Evolutionary conservation across 1,140 invertebrate species (phyloP).

Genomic region (Sinonovacula constricta): DNA sequence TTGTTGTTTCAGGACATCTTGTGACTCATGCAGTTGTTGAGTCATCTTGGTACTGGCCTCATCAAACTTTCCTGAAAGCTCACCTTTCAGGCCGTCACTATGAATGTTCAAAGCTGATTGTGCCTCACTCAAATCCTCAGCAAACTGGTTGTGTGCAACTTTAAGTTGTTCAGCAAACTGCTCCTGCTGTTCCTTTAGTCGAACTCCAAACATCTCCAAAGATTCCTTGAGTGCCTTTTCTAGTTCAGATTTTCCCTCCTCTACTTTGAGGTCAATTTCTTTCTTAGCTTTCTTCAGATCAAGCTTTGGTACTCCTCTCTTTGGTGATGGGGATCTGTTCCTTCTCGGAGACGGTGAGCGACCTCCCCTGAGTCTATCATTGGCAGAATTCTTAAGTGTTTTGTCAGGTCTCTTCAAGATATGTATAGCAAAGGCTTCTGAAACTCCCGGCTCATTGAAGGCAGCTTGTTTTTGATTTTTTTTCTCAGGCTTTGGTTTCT

Average conservation of each 20-base stretch:
- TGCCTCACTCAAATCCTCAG: constrained; percentile 33
- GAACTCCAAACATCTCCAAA: constrained; percentile 33
- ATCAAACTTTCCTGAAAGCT: constrained; percentile 20
- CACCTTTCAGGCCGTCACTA: constrained; percentile 38
- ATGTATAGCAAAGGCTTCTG: constrained; percentile 25
- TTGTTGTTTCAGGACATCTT: constrained; percentile 15
- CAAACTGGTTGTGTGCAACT: constrained; percentile 42
- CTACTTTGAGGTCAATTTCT: constrained; percentile 39
- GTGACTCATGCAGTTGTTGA: constrained; percentile 33
- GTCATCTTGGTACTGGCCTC: constrained; percentile 21
- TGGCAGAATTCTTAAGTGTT: constrained; percentile 14
- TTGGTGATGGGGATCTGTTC: constrained; percentile 28
- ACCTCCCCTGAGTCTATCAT: not conserved
- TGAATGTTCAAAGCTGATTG: constrained; percentile 20
- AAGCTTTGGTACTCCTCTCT: constrained; percentile 12
- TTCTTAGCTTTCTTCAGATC: constrained; percentile 35
- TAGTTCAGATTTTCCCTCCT: constrained; percentile 37
- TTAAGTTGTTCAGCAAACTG: constrained; percentile 39
- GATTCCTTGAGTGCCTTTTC: constrained; percentile 35
- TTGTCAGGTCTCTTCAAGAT: constrained; percentile 17
- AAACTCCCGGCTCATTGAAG: constrained; percentile 19
- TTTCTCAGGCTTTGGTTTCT: constrained; percentile 38
- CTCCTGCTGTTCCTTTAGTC: constrained; percentile 42
- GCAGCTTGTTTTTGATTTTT: constrained; percentile 23
- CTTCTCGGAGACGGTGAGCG: constrained; percentile 19